A percentile compares a stretch with the other conserved stretches of the same genome.
Evolutionary conservation across 2,888 invertebrate genomes (phyloP).

Genomic region (Drosophila vallismaia): DNA sequence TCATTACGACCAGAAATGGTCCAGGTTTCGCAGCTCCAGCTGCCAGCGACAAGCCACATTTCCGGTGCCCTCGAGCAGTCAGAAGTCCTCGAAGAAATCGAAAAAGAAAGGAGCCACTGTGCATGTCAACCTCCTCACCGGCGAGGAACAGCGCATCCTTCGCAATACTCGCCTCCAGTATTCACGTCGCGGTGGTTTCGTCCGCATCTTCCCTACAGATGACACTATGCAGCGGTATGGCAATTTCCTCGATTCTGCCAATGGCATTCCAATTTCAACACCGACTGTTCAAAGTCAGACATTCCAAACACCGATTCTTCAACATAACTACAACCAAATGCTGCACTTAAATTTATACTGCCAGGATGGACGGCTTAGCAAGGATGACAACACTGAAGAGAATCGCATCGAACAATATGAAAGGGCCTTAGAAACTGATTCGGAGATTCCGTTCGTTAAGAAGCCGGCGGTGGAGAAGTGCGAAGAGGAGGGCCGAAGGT

Average conservation of each 20-base stretch:
- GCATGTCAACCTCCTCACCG: conserved; percentile 84
- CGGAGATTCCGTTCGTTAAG: conserved; percentile 76
- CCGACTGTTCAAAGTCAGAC: conserved; percentile 86
- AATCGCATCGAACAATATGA: conserved; percentile 85
- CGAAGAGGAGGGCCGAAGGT: conserved; percentile 79
- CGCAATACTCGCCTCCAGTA: conserved; percentile 91
- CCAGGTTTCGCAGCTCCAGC: conserved; percentile 79
- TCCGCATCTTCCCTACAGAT: conserved; percentile 94
- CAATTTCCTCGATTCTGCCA: conserved; percentile 89
- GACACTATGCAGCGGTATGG: conserved; percentile 94
- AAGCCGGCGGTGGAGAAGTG: conserved; percentile 83
- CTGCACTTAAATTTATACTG: conserved; percentile 90
- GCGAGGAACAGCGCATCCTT: conserved; percentile 92
- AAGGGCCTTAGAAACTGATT: conserved; percentile 77
- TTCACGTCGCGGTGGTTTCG: conserved; percentile 93
- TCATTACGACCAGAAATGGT: conserved; percentile 80
- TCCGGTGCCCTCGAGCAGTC: conserved; percentile 62
- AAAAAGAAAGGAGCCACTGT: conserved; percentile 57
- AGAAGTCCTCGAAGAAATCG: conserved; percentile 47
- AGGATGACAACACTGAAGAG: conserved; percentile 73
- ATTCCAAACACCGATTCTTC: conserved; percentile 85
- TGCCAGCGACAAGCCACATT: conserved; percentile 91
- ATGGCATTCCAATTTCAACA: conserved; percentile 90
- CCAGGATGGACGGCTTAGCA: conserved; percentile 80
- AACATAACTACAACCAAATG: conserved; percentile 91